phyloP scores from a whole-genome alignment of 2,113 vertebrate species.

The Lophotis ruficrista region DNA sequence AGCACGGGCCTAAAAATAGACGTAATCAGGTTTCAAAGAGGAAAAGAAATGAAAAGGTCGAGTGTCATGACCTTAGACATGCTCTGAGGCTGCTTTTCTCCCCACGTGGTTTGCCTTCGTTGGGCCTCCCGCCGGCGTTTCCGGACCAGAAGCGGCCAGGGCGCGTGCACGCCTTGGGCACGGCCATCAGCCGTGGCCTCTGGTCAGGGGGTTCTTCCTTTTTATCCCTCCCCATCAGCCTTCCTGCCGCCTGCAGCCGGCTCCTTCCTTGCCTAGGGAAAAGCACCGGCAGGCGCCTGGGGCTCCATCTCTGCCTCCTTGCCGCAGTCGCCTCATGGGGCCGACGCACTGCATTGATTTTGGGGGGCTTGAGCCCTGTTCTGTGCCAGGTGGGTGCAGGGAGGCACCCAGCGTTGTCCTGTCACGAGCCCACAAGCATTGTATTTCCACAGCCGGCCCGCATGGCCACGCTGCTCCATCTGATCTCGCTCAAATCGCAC shows the following conservation, averaged over 20 bases:
- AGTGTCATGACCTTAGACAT: conserved; percentile 52
- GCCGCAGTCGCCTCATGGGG: fast-evolving
- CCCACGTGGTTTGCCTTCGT: not conserved
- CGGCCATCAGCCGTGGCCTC: conserved; percentile 19
- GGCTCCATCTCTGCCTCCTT: not conserved
- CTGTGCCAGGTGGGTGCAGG: fast-evolving
- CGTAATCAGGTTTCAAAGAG: conserved; percentile 71
- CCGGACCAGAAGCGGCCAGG: not conserved
- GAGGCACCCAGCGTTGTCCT: not conserved
- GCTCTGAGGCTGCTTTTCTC: conserved; percentile 60
- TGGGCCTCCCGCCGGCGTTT: conserved; percentile 40
- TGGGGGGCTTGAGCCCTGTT: not conserved
- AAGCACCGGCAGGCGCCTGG: fast-evolving
- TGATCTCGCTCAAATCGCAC: not conserved
- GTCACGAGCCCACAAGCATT: fast-evolving
- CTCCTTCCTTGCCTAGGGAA: not conserved
- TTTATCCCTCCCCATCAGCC: not conserved
- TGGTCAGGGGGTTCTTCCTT: not conserved
- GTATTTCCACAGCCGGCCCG: not conserved
- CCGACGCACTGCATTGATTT: fast-evolving
- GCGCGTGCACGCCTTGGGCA: fast-evolving
- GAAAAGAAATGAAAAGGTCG: conserved; percentile 58
- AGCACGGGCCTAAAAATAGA: conserved; percentile 56
- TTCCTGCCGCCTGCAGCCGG: not conserved
- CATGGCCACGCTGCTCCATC: fast-evolving